Base-by-base conservation (phyloP, 2,888 invertebrate genomes). In the Oxyteleia sp. region DNA sequence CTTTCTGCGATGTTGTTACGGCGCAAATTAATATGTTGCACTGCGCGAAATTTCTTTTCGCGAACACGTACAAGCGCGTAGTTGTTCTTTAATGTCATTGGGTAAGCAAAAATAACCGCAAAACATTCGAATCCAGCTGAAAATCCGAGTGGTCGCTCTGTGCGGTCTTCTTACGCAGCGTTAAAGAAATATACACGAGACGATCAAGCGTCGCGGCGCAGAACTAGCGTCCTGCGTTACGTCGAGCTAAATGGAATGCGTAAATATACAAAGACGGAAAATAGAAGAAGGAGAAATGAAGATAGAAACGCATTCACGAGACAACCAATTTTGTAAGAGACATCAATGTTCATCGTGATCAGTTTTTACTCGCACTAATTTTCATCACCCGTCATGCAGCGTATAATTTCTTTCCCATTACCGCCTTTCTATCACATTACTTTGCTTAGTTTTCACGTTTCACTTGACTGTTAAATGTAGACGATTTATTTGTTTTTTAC, bases 141-240 rank as follows among this genome's bases (percentile, higher is more conserved):
- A 79, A 85, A 84, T 47, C 66, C 84, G 87, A 87, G 88, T 87
- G 87, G 87, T 84, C 88, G 82, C 87, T 84, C 86, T 86, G 86
- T 86, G 88, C 87, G 86, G 86, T 89, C 89, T 88, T 88, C 87
- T 89, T 87, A 87, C 85, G 84, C 83, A 84, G 83, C 85, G 84
- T 87, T 91, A 90, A 90, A 91, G 91, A 92, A 92, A 93, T 93
- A 93, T 92, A 93, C 93, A 92, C 83, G 88, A 88, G 90, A 91
- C 89, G 89, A 88, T 90, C 90, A 91, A 92, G 91, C 91, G 92
- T 92, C 92, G 93, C 91, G 90, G 89, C 87, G 88, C 87, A 87
- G 86, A 87, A 88, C 90, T 29, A 35, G 61, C 79, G 89, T 89
- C 91, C 92, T 92, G 92, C 91, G 91, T 92, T 91, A 91, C 92